phyloP scores from a whole-genome alignment of 2,113 vertebrate species.

The Carassius carassius region DNA sequence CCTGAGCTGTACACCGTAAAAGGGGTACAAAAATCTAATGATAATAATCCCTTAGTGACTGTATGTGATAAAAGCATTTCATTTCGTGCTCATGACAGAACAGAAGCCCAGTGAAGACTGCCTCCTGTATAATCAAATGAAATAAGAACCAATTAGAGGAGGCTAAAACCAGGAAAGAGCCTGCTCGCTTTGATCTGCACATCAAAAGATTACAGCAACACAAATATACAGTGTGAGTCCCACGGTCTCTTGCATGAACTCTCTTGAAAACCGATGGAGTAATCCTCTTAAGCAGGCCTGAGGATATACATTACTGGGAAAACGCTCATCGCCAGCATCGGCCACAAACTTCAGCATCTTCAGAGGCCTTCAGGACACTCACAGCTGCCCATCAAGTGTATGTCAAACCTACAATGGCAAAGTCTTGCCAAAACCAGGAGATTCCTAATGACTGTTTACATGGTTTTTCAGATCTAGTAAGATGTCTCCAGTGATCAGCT shows the following conservation, averaged over 20 bases:
- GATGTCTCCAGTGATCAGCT: background rate
- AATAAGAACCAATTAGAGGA: slow-evolving; percentile 73
- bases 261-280: slow-evolving; percentile 64
- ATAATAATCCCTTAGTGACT: slow-evolving; percentile 35
- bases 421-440: background rate
- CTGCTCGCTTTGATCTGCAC: slow-evolving; percentile 68
- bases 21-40: slow-evolving; percentile 27
- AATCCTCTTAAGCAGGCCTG: slow-evolving; percentile 67
- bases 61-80: slow-evolving; percentile 22
- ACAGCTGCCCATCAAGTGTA: background rate
- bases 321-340: slow-evolving; percentile 20
- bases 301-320: slow-evolving; percentile 59
- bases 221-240: slow-evolving; percentile 65
- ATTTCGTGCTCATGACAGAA: slow-evolving; percentile 55
- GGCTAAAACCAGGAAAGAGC: slow-evolving; percentile 62
- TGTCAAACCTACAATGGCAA: background rate
- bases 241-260: slow-evolving; percentile 62
- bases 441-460: background rate
- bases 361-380: background rate
- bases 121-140: slow-evolving; percentile 70
- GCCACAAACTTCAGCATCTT: background rate
- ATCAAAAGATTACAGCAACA: slow-evolving; percentile 66
- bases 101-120: slow-evolving; percentile 66
- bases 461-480: background rate
- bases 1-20: slow-evolving; percentile 21